Percentiles rank a stretch among this genome's conserved stretches.
Evolutionary conservation across 2,888 invertebrate genomes (phyloP).

Genomic region (Stenichneumon culpator): DNA sequence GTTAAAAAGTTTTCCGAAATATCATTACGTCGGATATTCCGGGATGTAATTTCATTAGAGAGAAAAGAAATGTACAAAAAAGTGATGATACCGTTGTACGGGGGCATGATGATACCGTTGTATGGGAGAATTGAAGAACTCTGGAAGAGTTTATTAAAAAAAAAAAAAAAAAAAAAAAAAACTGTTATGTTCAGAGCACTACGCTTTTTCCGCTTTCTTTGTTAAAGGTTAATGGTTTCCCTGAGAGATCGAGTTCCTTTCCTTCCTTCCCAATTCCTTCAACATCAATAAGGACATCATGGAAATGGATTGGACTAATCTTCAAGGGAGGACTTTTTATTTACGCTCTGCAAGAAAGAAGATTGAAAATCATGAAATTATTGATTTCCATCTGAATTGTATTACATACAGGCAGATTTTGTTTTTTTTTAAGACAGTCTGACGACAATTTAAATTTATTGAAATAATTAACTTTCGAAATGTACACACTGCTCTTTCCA

Average conservation of each 20-base stretch:
- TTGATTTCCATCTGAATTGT: neutral
- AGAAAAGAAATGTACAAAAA: neutral
- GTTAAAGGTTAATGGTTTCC: neutral
- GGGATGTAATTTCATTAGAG: neutral
- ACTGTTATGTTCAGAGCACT: neutral
- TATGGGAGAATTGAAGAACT: neutral
- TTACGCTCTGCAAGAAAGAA: neutral
- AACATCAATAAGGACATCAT: neutral
- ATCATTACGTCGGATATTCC: slow-evolving; percentile 21
- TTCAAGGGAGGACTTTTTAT: neutral
- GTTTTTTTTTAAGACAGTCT: neutral
- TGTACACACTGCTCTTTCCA: slow-evolving; percentile 1
- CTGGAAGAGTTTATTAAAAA: neutral
- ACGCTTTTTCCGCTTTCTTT: neutral
- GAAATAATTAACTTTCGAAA: neutral
- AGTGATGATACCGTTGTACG: too few relatives aligned
- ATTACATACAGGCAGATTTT: neutral
- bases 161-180: too few relatives aligned
- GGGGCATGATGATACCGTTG: too few relatives aligned
- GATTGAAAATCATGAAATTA: neutral
- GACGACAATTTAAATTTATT: neutral
- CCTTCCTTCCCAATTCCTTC: neutral
- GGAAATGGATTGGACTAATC: neutral
- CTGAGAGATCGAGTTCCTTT: neutral
- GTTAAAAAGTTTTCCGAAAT: slow-evolving; percentile 14